phyloP scores from a whole-genome alignment of 2,113 vertebrate genomes.

The Scomber scombrus region DNA sequence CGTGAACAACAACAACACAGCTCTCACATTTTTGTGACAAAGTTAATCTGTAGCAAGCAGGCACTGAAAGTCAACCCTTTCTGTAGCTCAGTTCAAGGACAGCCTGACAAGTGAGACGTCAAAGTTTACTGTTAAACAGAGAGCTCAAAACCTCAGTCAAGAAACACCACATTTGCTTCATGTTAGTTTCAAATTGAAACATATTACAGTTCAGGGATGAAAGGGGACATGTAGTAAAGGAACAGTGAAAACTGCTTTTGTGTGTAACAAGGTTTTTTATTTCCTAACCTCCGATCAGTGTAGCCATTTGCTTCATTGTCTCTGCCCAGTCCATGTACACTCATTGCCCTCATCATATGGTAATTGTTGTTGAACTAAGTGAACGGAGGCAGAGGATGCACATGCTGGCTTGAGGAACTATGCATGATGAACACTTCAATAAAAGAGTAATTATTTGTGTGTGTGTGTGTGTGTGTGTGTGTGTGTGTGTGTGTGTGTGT shows the following conservation, averaged over 20 bases:
- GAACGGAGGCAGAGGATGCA: slow-evolving; percentile 5
- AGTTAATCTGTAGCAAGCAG: background rate
- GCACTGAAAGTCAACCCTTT: background rate
- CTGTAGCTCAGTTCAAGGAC: background rate
- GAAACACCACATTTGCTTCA: background rate
- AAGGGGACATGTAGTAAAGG: background rate
- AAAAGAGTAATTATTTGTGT: background rate
- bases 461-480: slow-evolving; percentile 6
- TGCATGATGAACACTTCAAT: slow-evolving; percentile 41
- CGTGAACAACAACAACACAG: background rate
- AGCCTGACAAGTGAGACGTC: background rate
- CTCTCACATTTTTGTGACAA: background rate
- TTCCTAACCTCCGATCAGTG: slow-evolving; percentile 2
- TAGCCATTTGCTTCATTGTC: slow-evolving; percentile 14
- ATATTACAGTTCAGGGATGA: background rate
- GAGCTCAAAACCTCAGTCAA: background rate
- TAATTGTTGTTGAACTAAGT: slow-evolving; percentile 46
- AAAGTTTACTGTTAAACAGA: background rate
- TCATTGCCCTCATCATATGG: slow-evolving; percentile 3
- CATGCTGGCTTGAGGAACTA: slow-evolving; percentile 63
- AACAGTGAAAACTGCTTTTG: background rate
- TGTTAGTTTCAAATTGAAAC: background rate
- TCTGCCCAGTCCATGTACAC: slow-evolving; percentile 25
- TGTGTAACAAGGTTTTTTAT: slow-evolving; percentile 5
- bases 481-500: slow-evolving; percentile 7